Base-by-base conservation (phyloP, 2,113 vertebrate species). In the Tupaia tana region DNA sequence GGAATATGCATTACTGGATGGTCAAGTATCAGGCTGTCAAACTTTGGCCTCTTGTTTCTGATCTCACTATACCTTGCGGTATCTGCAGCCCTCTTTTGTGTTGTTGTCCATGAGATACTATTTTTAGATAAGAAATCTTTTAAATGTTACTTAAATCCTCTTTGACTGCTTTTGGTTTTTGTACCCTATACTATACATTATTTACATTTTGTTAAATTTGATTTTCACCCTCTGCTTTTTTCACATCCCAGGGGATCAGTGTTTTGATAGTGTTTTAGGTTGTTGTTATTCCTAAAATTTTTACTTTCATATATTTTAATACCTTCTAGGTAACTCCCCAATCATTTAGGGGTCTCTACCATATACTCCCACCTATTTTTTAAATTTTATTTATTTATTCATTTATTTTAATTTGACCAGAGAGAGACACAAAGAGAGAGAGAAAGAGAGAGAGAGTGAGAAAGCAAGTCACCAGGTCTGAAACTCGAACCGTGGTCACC, bases 121-220 rank as follows among this genome's bases (percentile, higher is more conserved):
- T 90, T 90, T 54, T 78, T 89, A 86, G 78, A 59, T 79, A 70
- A 71, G 54, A 85, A 89, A 58, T 77, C 73, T 75, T 89, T 81
- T 66, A 9, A 70, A 56, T 43, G 69, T 3, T 61, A 19, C 22
- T 63, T 58, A 59, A 24, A 73, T 92, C 84, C 64, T 88, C 67
- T 7, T 12, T 4, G 66, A 75, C 29, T 82, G 75, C 70, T 43
- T 52, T 58, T 59, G 59, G 25, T 22, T 16, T 11, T 61, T 54
- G 27, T 31, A 69, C 27, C 25, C 73, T 75, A 34, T 24, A 27
- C 31, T 43, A 52, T 43, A 66, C 16, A 66, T 89, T 67, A 29
- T 84, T 70, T 78, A 64, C 31, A 81, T 88, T 85, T 90, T 69
- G 59, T 64, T 87, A 79, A 93, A 52, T n/a, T n/a, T 77, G 61